Conservation (phyloP, 2,888 invertebrate genomes). For the Neoascia interrupta region DNA sequence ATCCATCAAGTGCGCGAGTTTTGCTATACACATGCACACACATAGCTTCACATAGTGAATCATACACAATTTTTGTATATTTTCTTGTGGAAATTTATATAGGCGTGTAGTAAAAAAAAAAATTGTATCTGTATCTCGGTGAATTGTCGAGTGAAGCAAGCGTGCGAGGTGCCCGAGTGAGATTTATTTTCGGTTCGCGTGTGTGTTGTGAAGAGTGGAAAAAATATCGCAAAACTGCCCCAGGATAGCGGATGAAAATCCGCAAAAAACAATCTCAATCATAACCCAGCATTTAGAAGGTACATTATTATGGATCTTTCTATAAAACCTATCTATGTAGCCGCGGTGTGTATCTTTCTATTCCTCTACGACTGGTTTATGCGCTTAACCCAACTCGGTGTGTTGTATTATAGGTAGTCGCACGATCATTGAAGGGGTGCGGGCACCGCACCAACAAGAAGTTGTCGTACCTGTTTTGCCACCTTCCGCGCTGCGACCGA, state of each 20-base stretch:
- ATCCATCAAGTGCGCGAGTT: conserved; percentile 44
- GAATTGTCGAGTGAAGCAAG: conserved; percentile 54
- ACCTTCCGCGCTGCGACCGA: conserved; percentile 61
- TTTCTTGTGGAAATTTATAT: conserved; percentile 53
- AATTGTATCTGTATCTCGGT: conserved; percentile 44
- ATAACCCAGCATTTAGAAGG: conserved; percentile 66
- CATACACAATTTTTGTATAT: conserved; percentile 58
- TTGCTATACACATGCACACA: conserved; percentile 4
- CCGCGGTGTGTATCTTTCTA: conserved; percentile 11
- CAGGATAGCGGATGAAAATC: conserved; percentile 67
- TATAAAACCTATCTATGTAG: conserved; percentile 30
- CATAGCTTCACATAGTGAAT: conserved; percentile 56
- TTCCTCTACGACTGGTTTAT: conserved; percentile 27
- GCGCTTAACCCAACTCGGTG: conserved; percentile 13
- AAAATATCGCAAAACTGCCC: conserved; percentile 54
- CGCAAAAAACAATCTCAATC: conserved; percentile 58
- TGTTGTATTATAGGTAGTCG: conserved; percentile 49
- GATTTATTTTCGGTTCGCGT: conserved; percentile 9
- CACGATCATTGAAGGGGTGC: conserved; percentile 25
- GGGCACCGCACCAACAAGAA: conserved; percentile 49
- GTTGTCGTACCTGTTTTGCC: conserved; percentile 68
- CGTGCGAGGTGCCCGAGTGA: conserved; percentile 50
- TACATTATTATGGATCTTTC: conserved; percentile 27
- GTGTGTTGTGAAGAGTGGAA: background rate
- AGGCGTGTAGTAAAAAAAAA: conserved; percentile 11